Conservation (phyloP, 23 tunicate genomes). For the Ciona savignyi region DNA sequence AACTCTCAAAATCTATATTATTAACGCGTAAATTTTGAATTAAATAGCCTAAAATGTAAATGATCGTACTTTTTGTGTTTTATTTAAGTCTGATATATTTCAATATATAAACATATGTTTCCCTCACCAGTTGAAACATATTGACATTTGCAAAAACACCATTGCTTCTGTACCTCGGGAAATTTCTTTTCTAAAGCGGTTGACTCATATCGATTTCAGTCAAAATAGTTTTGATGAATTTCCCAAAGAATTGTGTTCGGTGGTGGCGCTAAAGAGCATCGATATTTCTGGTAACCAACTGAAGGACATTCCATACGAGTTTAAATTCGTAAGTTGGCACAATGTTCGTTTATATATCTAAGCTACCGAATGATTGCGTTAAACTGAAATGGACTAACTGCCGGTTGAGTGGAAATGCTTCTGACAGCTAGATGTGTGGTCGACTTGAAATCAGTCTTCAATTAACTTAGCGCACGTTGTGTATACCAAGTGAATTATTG, state of each 20-base stretch:
- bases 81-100: background rate
- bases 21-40: background rate
- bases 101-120: background rate
- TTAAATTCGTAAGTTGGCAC: constrained; percentile 31
- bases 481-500: too few species aligned
- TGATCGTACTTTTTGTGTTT: background rate
- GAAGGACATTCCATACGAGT: constrained; percentile 37
- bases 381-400: too few species aligned
- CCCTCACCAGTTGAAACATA: constrained; percentile 29
- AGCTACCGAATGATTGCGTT: too few species aligned
- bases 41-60: background rate
- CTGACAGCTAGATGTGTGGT: too few species aligned
- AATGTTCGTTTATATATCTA: too few species aligned
- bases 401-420: too few species aligned
- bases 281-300: constrained; percentile 33
- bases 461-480: too few species aligned
- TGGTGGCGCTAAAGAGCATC: constrained; percentile 18
- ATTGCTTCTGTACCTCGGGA: constrained; percentile 29
- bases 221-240: constrained; percentile 44
- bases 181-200: constrained; percentile 9
- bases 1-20: too few species aligned
- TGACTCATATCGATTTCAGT: constrained; percentile 30
- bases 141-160: constrained; percentile 28
- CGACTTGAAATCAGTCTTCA: too few species aligned
- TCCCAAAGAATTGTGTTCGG: constrained; percentile 32